phyloP scores from a whole-genome alignment of 2,113 vertebrate genomes.

The Sinosuthora webbiana region DNA sequence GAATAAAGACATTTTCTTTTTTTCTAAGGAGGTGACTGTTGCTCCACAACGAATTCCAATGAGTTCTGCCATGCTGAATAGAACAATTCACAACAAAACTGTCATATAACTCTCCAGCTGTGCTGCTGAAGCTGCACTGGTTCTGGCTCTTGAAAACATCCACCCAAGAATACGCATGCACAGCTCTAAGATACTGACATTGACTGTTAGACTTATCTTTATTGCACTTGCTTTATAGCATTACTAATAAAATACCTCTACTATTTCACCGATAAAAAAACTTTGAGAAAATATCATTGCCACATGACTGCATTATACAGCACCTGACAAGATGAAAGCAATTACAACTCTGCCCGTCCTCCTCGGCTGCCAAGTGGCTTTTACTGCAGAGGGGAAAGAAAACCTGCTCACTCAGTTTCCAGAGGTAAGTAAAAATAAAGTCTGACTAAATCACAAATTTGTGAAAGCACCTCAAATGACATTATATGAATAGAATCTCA shows the following conservation, averaged over 20 bases:
- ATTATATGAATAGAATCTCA: not conserved
- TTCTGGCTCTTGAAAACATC: not conserved
- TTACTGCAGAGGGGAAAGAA: not conserved
- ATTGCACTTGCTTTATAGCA: not conserved
- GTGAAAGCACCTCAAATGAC: not conserved
- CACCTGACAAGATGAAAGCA: not conserved
- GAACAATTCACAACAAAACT: not conserved
- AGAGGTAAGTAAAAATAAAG: not conserved
- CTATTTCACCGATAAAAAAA: not conserved
- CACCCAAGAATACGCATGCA: not conserved
- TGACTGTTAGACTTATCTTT: not conserved
- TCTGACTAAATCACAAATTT: not conserved
- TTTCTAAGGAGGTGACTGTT: not conserved
- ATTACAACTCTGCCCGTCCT: not conserved
- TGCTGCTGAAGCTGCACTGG: not conserved
- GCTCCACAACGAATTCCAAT: not conserved
- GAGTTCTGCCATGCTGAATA: not conserved
- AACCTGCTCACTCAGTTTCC: not conserved
- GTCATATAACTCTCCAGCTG: not conserved
- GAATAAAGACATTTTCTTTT: not conserved
- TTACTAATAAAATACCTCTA: conserved; percentile 2
- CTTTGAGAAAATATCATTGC: not conserved
- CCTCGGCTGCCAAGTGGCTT: not conserved
- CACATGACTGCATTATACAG: not conserved
- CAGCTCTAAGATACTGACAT: not conserved